These are phyloP conservation scores for Psittacula derbiana DNA, from an alignment of 2,797 vertebrate species.

Conservation along the genomic window DNA sequence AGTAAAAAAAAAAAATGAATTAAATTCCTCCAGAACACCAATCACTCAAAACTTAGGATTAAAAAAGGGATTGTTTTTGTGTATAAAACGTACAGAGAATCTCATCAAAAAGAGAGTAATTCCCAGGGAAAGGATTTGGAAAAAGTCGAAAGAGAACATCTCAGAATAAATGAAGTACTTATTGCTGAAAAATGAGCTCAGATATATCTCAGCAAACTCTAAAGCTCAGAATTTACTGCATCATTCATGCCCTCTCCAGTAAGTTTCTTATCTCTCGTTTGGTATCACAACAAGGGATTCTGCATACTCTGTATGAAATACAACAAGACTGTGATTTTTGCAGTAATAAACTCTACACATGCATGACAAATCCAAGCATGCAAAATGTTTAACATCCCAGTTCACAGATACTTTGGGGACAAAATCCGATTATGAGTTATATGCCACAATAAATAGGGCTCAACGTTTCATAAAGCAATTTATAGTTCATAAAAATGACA, in stretches of 20 bases:
- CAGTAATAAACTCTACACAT: constrained; percentile 77
- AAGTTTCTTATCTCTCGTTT: constrained; percentile 74
- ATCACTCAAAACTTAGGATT: constrained; percentile 3
- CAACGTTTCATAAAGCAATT: constrained; percentile 83
- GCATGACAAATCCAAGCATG: constrained; percentile 81
- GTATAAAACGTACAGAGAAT: constrained; percentile 14
- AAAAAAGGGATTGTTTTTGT: constrained; percentile 15
- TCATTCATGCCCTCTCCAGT: constrained; percentile 58
- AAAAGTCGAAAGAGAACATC: constrained; percentile 58
- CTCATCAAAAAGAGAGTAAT: constrained; percentile 32
- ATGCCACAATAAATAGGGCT: constrained; percentile 81
- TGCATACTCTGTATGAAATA: constrained; percentile 77
- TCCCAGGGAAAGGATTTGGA: constrained; percentile 37
- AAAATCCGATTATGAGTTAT: constrained; percentile 83
- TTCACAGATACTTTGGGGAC: constrained; percentile 78
- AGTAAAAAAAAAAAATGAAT: constrained; percentile 8
- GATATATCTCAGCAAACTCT: constrained; percentile 65
- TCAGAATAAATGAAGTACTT: constrained; percentile 73
- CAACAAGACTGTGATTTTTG: constrained; percentile 67
- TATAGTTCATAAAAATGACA: constrained; percentile 86
- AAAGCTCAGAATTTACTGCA: constrained; percentile 74
- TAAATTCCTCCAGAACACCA: constrained; percentile 6
- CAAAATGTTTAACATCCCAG: constrained; percentile 80
- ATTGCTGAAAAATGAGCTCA: constrained; percentile 75
- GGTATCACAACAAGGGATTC: constrained; percentile 74